Evolutionary conservation across 1,140 invertebrate species (phyloP), one percentile per base, ranked within the genome.

Genomic region (Drosophila paulistorum): DNA sequence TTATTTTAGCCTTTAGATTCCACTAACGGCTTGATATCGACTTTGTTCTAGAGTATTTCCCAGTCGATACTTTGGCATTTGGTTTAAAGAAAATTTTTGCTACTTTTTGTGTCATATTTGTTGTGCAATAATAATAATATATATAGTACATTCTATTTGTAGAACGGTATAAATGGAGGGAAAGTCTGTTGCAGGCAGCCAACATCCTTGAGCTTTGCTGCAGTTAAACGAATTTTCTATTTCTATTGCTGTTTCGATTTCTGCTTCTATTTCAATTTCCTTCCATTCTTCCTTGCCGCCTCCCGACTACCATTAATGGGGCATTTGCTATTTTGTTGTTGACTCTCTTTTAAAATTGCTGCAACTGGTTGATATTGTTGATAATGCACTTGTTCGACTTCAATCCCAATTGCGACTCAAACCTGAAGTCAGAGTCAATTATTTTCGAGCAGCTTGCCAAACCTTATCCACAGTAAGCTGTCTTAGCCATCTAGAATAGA

Each of bases 121-220:
- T 82, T 85, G 75, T 79, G 82, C 82, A 75, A 86, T 77, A 76
- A 75, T 79, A 86, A 86, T 78, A 86, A 81, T 78, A 67, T 77
- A 48, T 60, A 65, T 72, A 59, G 45, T 59, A 26, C 14, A 48
- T 48, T 48, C 13, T 17, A 17, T 17, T 48, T 48, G 14, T 3
- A 17, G 14, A 48, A 23, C 20, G 20, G 35, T 9, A 37, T 37
- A 5, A 11, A 37, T n/a, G 30, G 51, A 58, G 1, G 48, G 2
- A 14, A 51, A 41, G 14, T 17, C 39, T 48, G 39, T 51, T 51
- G 45, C 45, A 51, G 45, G 17, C 45, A 51, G 45, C 45, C 45
- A 51, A 51, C 45, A 51, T 51, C 17, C 45, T 51, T 51, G 45
- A 51, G 45, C 45, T 51, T 51, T 51, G 17, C 17, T 51, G 45